A percentile compares a stretch with the other conserved stretches of the same genome.
Evolutionary conservation across 2,797 vertebrate genomes (phyloP).

Genomic region (Pithecia hirsuta): DNA sequence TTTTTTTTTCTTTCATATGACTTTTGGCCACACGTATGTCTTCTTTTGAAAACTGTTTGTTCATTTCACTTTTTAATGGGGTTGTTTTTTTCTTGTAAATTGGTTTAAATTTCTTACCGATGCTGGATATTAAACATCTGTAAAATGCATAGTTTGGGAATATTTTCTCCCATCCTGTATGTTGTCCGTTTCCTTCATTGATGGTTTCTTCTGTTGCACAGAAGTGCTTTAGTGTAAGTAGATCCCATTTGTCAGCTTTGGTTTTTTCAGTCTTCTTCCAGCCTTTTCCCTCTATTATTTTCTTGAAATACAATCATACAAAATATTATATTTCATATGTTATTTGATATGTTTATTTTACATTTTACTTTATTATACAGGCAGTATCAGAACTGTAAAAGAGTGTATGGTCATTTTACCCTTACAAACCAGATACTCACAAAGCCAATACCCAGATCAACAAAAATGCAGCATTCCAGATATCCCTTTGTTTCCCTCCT

Average conservation of each 20-base stretch:
- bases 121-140: background rate
- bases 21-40: background rate
- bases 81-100: background rate
- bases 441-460: background rate
- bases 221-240: background rate
- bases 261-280: background rate
- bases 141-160: background rate
- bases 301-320: background rate
- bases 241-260: background rate
- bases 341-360: background rate
- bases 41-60: background rate
- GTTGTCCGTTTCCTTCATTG: background rate
- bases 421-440: background rate
- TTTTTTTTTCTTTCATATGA: background rate
- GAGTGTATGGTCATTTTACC: fast-evolving
- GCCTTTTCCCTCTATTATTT: background rate
- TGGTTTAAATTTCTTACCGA: background rate
- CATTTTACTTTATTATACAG: background rate
- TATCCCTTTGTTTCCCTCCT: background rate
- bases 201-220: background rate
- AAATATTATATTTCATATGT: background rate
- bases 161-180: background rate
- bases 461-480: background rate
- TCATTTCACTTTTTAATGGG: background rate
- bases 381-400: background rate